Percentiles rank a stretch among this genome's conserved stretches.
phyloP scores from a whole-genome alignment of 2,113 vertebrate species.

The Procavia capensis region DNA sequence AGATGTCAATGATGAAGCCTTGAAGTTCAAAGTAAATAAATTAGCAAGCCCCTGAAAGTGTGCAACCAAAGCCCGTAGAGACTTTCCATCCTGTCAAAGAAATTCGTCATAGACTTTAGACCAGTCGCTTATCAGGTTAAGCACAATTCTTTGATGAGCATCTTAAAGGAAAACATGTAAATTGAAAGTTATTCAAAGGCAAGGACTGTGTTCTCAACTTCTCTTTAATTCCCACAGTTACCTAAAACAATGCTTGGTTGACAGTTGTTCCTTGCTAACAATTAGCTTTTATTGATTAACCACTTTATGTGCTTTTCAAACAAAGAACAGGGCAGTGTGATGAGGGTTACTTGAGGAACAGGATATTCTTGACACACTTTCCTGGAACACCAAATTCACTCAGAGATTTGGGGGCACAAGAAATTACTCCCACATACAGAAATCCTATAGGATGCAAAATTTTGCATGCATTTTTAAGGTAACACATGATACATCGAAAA shows the following conservation, averaged over 20 bases:
- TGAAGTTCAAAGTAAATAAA: slow-evolving; percentile 7
- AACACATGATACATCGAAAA: slow-evolving; percentile 29
- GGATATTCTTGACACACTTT: slow-evolving; percentile 53
- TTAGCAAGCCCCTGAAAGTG: neutral
- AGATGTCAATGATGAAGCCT: neutral
- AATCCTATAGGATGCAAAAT: neutral
- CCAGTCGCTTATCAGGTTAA: slow-evolving; percentile 27
- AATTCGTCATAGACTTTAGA: slow-evolving; percentile 56
- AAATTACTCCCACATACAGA: neutral
- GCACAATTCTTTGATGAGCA: slow-evolving; percentile 65
- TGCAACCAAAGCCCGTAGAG: slow-evolving; percentile 28
- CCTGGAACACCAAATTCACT: neutral
- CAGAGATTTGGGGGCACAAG: slow-evolving; percentile 9
- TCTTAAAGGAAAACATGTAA: slow-evolving; percentile 56
- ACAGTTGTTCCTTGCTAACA: slow-evolving; percentile 55
- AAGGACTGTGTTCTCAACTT: slow-evolving; percentile 35
- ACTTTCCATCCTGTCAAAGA: slow-evolving; percentile 59
- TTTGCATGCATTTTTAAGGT: slow-evolving; percentile 14
- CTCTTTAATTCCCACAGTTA: slow-evolving; percentile 64
- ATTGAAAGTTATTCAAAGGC: too few relatives aligned
- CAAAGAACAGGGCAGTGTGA: slow-evolving; percentile 41
- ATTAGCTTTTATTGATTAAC: slow-evolving; percentile 60
- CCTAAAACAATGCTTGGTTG: slow-evolving; percentile 48
- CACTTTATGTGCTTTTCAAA: slow-evolving; percentile 58
- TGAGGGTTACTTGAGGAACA: neutral